phyloP scores from a whole-genome alignment of 2,797 vertebrate genomes.

The Echiichthys vipera region DNA sequence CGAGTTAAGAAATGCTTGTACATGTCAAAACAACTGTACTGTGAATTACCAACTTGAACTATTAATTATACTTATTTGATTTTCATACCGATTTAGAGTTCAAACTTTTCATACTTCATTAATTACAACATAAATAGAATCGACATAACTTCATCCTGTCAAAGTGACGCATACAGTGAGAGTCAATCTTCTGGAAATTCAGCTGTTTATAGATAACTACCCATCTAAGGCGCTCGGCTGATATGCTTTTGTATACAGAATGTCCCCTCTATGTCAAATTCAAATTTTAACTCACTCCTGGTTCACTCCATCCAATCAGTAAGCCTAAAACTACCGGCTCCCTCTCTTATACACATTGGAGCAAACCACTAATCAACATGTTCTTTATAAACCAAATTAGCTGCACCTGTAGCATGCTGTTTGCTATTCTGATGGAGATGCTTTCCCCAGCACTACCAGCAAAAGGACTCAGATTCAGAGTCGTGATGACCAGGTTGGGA shows the following conservation, averaged over 20 bases:
- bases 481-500: conserved; percentile 15
- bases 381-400: conserved; percentile 56
- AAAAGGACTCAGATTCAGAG: not conserved
- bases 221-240: not conserved
- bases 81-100: not conserved
- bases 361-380: conserved; percentile 38
- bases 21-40: not conserved
- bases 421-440: conserved; percentile 10
- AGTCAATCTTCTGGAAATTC: not conserved
- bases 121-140: not conserved
- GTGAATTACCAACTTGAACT: not conserved
- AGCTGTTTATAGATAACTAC: too few relatives aligned
- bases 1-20: not conserved
- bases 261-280: conserved; percentile 23
- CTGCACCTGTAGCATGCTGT: conserved; percentile 45
- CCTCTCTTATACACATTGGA: conserved; percentile 11
- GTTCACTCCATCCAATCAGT: conserved; percentile 14
- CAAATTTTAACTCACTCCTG: conserved; percentile 15
- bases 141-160: not conserved
- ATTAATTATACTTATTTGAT: not conserved
- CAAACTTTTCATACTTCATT: not conserved
- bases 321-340: conserved; percentile 7
- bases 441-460: not conserved
- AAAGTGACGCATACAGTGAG: not conserved
- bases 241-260: not conserved